Evolutionary conservation across 2,888 invertebrate species (phyloP), one percentile per base, ranked within the genome.

Genomic region (Cotesia congregata): DNA sequence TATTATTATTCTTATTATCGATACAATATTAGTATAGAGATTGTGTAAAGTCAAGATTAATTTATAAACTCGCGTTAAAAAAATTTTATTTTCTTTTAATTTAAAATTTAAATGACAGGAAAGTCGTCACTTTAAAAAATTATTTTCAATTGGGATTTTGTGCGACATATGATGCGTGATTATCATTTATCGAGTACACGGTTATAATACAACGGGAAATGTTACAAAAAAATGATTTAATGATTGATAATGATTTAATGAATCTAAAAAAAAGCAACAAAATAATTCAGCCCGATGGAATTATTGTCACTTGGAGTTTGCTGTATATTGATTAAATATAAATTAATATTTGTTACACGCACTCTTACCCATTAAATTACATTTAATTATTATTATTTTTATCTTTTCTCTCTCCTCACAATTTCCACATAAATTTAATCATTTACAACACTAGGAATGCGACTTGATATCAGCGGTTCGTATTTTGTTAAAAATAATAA

Each of bases 241-340:
- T 74, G 70, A n/a, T 62, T 70, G 15, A 40, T 38, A 30, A 62
- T 68, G 6, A 76, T 72, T 67, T 38, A 61, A 74, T 20, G 67
- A 30, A 30, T 30, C 30, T 30, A 30, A 61, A 38, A 38, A 68
- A 68, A 72, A 68, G 60, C 40, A 30, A 59, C 38, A 61, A 71
- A 72, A 76, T 50, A 72, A 69, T 70, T 79, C 80, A 84, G 82
- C 77, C 79, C 83, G 81, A 80, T 76, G 81, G 80, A 84, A 82
- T 84, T 84, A 84, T 84, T 84, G 84, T 84, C 84, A 59, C 69
- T 72, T 67, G 69, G 61, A 72, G 72, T 62, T 50, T 50, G 50
- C 65, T 72, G 61, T 76, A 67, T 41, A 67, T 41, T 62, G 20
- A 20, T 64, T 61, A 30, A 30, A 30, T 72, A 41, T 50, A 64